Base-by-base conservation (phyloP, 1,140 invertebrate genomes). In the Magallana gigas region DNA sequence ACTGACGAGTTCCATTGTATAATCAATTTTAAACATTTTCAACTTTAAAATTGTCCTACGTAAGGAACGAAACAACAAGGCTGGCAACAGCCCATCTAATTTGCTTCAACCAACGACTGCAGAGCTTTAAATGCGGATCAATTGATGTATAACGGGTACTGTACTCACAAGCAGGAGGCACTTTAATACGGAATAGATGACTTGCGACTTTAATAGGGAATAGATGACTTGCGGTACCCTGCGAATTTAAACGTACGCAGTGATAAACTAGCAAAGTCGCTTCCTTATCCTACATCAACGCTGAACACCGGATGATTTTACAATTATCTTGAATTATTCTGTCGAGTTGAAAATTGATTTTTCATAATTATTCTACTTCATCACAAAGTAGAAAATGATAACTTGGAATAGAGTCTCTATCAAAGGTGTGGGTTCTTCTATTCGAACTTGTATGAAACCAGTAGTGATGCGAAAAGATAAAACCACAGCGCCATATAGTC, bases 251-350 rank as follows among this genome's bases (percentile, higher is more conserved):
- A 76, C 23, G 9, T 76, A 76, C 36, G 36, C 36, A 36, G 23
- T 76, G 68, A 76, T 76, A 76, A 76, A 23, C 8, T 11, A 23
- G 68, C 23, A 29, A 12, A 29, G 68, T n/a, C 60, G 14, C 60
- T 48, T 48, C 11, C 2, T 76, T 76, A 29, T 29, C 9, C 9
- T 76, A 12, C 68, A 36, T 76, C 68, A 12, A 9, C 8, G 23
- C 36, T 76, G 5, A 76, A 76, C 23, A 23, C 68, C 8, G 68
- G 68, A 76, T 76, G 29, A 36, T 9, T 76, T 76, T 23, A 76
- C 68, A 29, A 76, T 76, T 76, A 76, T 76, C 5, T 36, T 29
- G 23, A 36, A 76, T 76, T 76, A 36, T 76, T 12, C 23, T 76
- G 68, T 76, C 23, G 12, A 76, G 6, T 29, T 8, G 23, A 29